Evolutionary conservation across 2,113 vertebrate genomes (phyloP).

Genomic region (Lagopus muta): DNA sequence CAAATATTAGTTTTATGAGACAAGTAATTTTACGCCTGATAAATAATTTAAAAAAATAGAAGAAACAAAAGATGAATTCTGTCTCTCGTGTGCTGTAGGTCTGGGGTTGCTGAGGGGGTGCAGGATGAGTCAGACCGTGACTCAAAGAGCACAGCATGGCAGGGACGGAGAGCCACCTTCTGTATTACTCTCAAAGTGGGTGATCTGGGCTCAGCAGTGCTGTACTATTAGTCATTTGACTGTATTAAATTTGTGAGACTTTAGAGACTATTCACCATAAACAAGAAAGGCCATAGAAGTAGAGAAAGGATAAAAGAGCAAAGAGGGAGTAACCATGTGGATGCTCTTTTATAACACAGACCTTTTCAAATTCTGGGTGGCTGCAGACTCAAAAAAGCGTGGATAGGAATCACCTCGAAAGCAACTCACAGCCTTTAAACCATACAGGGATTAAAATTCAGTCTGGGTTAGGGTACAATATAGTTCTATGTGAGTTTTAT

Average conservation of each 20-base stretch:
- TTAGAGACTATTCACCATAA: neutral
- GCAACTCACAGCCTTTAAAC: neutral
- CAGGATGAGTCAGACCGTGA: constrained; percentile 51
- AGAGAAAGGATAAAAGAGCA: neutral
- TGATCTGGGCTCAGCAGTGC: constrained; percentile 33
- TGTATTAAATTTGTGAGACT: neutral
- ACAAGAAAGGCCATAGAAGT: neutral
- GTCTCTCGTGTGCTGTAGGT: constrained; percentile 41
- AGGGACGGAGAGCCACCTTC: constrained; percentile 10
- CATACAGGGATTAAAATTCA: neutral
- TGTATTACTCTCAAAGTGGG: constrained; percentile 43
- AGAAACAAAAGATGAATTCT: neutral
- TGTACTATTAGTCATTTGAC: constrained; percentile 12
- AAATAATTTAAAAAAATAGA: neutral
- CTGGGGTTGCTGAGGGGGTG: neutral
- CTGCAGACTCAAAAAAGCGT: neutral
- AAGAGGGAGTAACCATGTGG: neutral
- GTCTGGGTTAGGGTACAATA: neutral
- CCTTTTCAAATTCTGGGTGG: neutral
- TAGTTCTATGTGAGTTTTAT: neutral
- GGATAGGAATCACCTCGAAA: constrained; percentile 24
- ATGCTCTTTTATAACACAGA: neutral
- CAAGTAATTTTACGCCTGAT: neutral
- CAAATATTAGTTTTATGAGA: constrained; percentile 9
- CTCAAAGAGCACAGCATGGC: neutral